Base-by-base conservation (phyloP, 2,888 invertebrate genomes). In the Eupithecia tripunctaria region DNA sequence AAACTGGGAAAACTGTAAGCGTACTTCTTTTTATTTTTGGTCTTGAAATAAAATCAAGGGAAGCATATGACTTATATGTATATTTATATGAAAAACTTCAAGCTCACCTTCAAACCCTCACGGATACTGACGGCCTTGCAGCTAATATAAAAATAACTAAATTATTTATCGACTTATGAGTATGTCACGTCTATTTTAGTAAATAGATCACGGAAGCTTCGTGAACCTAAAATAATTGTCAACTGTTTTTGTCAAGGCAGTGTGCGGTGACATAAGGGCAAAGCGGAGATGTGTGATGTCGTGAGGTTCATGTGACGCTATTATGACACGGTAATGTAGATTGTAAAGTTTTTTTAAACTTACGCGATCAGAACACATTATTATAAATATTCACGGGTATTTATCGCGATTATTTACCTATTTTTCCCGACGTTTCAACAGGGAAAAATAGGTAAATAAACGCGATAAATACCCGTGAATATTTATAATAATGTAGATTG, bases 161-260 rank as follows among this genome's bases (percentile, higher is more conserved):
- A 25, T 56, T 56, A 56, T 25, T 56, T 56, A 56, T 56, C 25
- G 56, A 12, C 56, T 56, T 56, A 25, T 10, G 51, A 21, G n/a
- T 51, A 21, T 12, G 56, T 56, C 56, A 56, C 56, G 12, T 56
- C 56, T 56, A 14, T 56, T 56, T 56, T 56, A 25, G 56, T 56
- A 56, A 56, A 56, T 56, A 56, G 56, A 56, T 56, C 25, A 25
- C 56, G 56, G 25, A 56, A 56, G 56, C 56, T 56, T 25, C 5
- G 25, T 25, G 14, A 56, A 56, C 51, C 25, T 56, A 56, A 56
- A 25, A 56, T 56, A 14, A 56, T 56, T 56, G 21, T 56, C 56
- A 25, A 56, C 21, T 56, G 56, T 21, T 12, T 56, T 12, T 25
- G 56, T 51, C 21, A 25, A 25, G 21, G 51, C 51, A 21, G 21